A percentile compares a stretch with the other conserved stretches of the same genome.
These are phyloP conservation scores for Channa argus DNA, from an alignment of 2,113 vertebrate species.

Conservation along the genomic window DNA sequence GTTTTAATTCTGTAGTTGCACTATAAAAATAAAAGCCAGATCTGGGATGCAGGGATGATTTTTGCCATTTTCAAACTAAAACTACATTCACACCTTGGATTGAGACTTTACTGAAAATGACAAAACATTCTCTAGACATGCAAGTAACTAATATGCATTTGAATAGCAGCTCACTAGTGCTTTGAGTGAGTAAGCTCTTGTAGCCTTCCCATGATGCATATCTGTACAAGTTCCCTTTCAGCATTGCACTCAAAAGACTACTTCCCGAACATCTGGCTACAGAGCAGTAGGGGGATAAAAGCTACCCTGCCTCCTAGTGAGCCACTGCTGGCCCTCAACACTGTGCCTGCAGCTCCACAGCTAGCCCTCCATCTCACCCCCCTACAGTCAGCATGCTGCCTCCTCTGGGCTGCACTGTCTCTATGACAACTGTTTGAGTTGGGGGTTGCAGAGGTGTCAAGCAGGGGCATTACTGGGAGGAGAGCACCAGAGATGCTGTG, in stretches of 20 bases:
- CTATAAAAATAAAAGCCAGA: not conserved
- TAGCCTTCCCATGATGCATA: constrained; percentile 56
- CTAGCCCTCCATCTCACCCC: constrained; percentile 55
- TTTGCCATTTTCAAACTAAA: too few relatives aligned
- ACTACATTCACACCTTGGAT: too few relatives aligned
- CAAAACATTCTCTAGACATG: constrained; percentile 25
- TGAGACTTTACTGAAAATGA: not conserved
- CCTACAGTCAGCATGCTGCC: constrained; percentile 48
- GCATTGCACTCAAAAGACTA: constrained; percentile 41
- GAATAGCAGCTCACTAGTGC: constrained; percentile 17
- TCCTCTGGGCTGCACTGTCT: constrained; percentile 83
- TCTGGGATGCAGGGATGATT: too few relatives aligned
- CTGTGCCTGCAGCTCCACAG: constrained; percentile 37
- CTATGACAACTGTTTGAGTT: constrained; percentile 98
- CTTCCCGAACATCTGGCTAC: constrained; percentile 67
- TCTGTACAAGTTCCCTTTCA: constrained; percentile 44
- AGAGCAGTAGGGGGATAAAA: constrained; percentile 43
- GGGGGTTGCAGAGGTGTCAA: constrained; percentile 97
- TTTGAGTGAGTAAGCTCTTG: constrained; percentile 40
- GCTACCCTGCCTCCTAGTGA: constrained; percentile 19
- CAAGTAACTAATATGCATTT: constrained; percentile 18
- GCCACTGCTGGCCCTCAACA: constrained; percentile 52
- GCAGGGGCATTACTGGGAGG: constrained; percentile 90
- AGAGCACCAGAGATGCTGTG: constrained; percentile 90
- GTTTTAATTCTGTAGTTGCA: not conserved